Evolutionary conservation across 2,113 vertebrate species (phyloP).

Genomic region (Indri indri): DNA sequence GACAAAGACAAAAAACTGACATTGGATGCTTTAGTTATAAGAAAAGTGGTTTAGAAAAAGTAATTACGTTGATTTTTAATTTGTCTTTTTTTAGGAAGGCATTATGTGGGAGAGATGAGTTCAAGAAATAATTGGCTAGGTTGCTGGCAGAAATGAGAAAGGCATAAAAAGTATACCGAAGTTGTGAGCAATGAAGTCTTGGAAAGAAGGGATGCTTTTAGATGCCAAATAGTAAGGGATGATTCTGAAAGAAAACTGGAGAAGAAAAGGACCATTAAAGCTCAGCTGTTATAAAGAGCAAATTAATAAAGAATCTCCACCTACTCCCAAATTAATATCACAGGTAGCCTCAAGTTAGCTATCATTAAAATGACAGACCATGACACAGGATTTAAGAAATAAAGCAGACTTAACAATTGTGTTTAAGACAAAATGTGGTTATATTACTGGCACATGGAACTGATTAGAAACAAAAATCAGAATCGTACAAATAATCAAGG

Average conservation of each 20-base stretch:
- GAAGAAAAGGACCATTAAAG: not conserved
- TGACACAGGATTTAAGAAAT: not conserved
- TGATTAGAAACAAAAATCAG: not conserved
- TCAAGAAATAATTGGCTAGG: not conserved
- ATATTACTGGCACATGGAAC: not conserved
- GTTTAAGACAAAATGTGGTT: not conserved
- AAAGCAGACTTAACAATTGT: not conserved
- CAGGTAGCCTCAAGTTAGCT: not conserved
- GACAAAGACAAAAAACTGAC: not conserved
- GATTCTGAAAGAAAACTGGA: not conserved
- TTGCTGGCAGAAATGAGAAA: not conserved
- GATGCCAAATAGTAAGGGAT: not conserved
- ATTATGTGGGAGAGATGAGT: not conserved
- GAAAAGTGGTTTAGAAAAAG: not conserved
- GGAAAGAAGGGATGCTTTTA: not conserved
- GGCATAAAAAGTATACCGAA: fast-evolving
- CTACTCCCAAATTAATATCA: not conserved
- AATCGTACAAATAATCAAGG: not conserved
- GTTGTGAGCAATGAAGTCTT: not conserved
- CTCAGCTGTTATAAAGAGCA: not conserved
- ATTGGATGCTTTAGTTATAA: not conserved
- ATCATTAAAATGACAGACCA: not conserved
- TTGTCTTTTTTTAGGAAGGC: not conserved
- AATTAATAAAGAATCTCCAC: not conserved
- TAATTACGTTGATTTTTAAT: not conserved